Percentiles rank a stretch among this genome's conserved stretches.
Conservation (phyloP, 2,113 vertebrate species). For the Phyllostomus discolor region DNA sequence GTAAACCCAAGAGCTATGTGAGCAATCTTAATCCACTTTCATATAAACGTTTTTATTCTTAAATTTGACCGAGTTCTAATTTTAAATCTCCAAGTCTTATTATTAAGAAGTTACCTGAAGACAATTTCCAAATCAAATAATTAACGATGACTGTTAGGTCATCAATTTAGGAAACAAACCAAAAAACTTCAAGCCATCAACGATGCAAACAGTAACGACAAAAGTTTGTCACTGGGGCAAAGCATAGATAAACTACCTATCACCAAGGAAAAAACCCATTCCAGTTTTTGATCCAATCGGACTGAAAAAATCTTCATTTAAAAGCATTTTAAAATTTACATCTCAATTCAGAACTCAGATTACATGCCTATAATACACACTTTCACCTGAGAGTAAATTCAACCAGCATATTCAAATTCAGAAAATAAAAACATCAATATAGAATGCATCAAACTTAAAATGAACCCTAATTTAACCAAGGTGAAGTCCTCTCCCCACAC, state of each 20-base stretch:
- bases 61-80: not conserved
- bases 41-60: not conserved
- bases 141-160: not conserved
- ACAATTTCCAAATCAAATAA: not conserved
- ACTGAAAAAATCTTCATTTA: not conserved
- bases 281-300: not conserved
- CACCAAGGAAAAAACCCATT: not conserved
- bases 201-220: not conserved
- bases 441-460: not conserved
- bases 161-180: not conserved
- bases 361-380: not conserved
- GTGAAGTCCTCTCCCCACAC: constrained; percentile 46
- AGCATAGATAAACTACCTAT: not conserved
- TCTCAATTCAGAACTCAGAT: not conserved
- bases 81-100: not conserved
- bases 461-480: not conserved
- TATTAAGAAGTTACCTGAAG: not conserved
- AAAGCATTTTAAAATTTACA: not conserved
- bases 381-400: not conserved
- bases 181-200: not conserved
- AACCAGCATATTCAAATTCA: not conserved
- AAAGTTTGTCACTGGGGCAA: not conserved
- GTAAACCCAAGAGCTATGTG: not conserved
- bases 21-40: not conserved
- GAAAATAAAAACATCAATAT: not conserved